Evolutionary conservation across 2,888 invertebrate species (phyloP), one percentile per base, ranked within the genome.

Genomic region (Agelastica alni): DNA sequence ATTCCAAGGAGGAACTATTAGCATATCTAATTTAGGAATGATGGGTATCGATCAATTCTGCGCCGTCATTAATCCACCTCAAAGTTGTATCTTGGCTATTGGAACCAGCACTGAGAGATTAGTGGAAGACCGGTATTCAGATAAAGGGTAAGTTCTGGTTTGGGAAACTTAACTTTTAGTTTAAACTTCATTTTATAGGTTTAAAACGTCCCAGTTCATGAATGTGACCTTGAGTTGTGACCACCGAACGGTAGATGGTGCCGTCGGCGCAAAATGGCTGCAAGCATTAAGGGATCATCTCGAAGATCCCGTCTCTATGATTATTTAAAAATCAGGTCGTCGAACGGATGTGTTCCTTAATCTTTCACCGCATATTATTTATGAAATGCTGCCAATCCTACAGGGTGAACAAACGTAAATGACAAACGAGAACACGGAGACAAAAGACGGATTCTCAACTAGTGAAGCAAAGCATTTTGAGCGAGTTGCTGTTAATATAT

Each of bases 161-260:
- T 49, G 17, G n/a, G n/a, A n/a, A n/a, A n/a, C n/a, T n/a, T n/a
- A n/a, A n/a, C n/a, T n/a, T n/a, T n/a, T n/a, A n/a, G n/a, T n/a
- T n/a, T n/a, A n/a, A n/a, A n/a, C n/a, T n/a, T n/a, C 20, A 3
- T 13, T 13, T 32, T 74, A 20, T 72, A 92, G 92, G 66, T 91
- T 86, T 77, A 84, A 83, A 64, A 80, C 83, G 66, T 85, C 88
- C 1, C 86, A 88, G 64, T 85, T 88, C 72, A 85, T 98, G 80
- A 85, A 86, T 32, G 96, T 96, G 55, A 98, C 98, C 12, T 82
- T 98, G 58, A 96, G 97, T 64, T 94, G 94, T 69, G 99, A 99
- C 79, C 99, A 99, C 77, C 84, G 99, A 69, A 94, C 96, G 16
- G 92, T 99, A 4, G 98, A 99, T 77, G 99, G 99, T 42, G 98